A percentile compares a stretch with the other conserved stretches of the same genome.
Evolutionary conservation across 1,140 invertebrate genomes (phyloP).

Genomic region (Microplitis mediator): DNA sequence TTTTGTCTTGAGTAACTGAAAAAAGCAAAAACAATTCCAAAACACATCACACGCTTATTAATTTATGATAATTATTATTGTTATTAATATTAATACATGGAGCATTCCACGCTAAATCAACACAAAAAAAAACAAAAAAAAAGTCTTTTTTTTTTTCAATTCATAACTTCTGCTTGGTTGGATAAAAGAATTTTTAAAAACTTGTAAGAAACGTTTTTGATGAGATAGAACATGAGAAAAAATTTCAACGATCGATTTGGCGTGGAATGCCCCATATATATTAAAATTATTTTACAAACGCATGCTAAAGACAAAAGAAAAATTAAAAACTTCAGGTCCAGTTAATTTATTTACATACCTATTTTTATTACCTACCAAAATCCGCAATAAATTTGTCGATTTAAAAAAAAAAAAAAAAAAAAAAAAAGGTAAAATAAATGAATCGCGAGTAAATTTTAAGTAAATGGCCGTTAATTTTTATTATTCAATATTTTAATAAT

Average conservation of each 20-base stretch:
- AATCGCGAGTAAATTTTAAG: constrained; percentile 22
- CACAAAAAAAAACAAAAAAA: too few species aligned
- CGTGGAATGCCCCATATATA: too few species aligned
- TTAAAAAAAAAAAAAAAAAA: constrained; percentile 34
- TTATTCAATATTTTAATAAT: not conserved
- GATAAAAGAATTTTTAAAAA: too few species aligned
- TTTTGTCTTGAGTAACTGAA: constrained; percentile 85
- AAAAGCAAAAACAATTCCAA: constrained; percentile 36
- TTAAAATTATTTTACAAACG: too few species aligned
- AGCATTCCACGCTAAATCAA: too few species aligned
- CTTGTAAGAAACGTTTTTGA: too few species aligned
- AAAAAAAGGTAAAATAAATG: constrained; percentile 30
- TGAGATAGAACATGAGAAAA: too few species aligned
- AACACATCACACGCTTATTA: not conserved
- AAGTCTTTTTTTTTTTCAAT: too few species aligned
- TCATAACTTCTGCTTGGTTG: too few species aligned
- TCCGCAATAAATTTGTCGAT: constrained; percentile 32
- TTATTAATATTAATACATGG: too few species aligned
- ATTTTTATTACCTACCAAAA: constrained; percentile 42
- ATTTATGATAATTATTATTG: not conserved
- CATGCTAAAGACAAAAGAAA: not conserved
- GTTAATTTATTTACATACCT: constrained; percentile 41
- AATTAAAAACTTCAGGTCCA: constrained; percentile 4
- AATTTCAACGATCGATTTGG: too few species aligned
- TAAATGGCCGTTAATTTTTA: constrained; percentile 40